phyloP scores from a whole-genome alignment of 1,140 invertebrate genomes.

The Oreohelix idahoensis region DNA sequence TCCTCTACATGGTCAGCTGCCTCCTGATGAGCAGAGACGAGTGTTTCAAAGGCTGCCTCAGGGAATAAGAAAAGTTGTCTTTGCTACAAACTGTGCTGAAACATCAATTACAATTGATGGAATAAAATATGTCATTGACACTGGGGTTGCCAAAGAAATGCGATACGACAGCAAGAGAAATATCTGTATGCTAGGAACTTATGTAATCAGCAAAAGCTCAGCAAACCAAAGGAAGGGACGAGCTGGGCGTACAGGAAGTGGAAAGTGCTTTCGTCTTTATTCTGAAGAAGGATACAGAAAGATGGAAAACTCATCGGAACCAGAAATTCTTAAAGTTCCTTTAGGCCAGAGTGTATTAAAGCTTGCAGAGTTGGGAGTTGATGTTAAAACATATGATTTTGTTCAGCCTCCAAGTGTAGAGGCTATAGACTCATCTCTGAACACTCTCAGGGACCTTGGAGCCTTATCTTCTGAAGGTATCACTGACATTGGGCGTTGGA shows the following conservation, averaged over 20 bases:
- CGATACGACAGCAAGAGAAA: slow-evolving; percentile 63
- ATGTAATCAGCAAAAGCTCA: slow-evolving; percentile 59
- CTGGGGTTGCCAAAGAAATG: slow-evolving; percentile 67
- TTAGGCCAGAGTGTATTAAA: slow-evolving; percentile 63
- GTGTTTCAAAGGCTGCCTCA: slow-evolving; percentile 57
- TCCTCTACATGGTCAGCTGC: slow-evolving; percentile 95
- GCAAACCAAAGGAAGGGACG: slow-evolving; percentile 69
- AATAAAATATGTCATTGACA: slow-evolving; percentile 70
- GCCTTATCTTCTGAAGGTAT: slow-evolving; percentile 59
- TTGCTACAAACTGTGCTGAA: slow-evolving; percentile 71
- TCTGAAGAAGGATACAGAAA: slow-evolving; percentile 52
- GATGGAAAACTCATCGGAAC: slow-evolving; percentile 53
- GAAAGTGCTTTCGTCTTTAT: slow-evolving; percentile 68
- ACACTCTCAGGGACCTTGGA: slow-evolving; percentile 55
- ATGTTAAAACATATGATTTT: slow-evolving; percentile 63
- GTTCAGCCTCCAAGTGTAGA: slow-evolving; percentile 58
- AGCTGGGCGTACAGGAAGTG: slow-evolving; percentile 63
- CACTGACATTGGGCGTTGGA: slow-evolving; percentile 62
- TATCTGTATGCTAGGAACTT: slow-evolving; percentile 55
- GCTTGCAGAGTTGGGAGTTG: slow-evolving; percentile 58
- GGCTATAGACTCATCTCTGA: slow-evolving; percentile 54
- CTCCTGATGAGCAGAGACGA: slow-evolving; percentile 92
- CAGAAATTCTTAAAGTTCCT: slow-evolving; percentile 66
- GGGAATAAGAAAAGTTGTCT: slow-evolving; percentile 66
- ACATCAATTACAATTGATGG: slow-evolving; percentile 72